Evolutionary conservation across 1,140 invertebrate genomes (phyloP), one percentile per base, ranked within the genome.

Genomic region (Epicauta chinensis): DNA sequence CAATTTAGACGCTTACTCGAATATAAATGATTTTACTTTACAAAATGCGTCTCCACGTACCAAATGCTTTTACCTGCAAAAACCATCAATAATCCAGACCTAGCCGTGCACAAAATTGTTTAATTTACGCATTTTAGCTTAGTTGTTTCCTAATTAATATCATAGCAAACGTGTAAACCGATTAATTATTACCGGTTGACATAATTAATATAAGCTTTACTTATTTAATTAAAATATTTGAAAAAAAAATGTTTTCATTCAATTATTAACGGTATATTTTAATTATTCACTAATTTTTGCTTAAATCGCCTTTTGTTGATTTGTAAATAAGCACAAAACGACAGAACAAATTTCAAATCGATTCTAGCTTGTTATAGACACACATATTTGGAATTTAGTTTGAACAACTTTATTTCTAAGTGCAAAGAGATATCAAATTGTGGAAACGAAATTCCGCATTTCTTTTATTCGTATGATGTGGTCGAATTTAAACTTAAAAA

Each of bases 1-100:
- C 45, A 47, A 47, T 47, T 47, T 47, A 47, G 45, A 47, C 45
- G 45, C 32, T 47, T 37, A 47, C 45, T 47, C 36, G 45, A 47
- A 47, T 47, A 38, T 47, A 47, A 47, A 47, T 47, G 45, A 34
- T 34, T 47, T 47, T 47, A 37, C 38, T 47, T 47, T 47, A 47
- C 32, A 38, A 47, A 47, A 47, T 47, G 45, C 45, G 45, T 37
- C 35, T 47, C 45, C 45, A 47, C 45, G 45, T 47, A 47, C 45
- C 45, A 23, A 23, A 23, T 23, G 23, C 23, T 23, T 23, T 23
- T 23, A 23, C 23, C 23, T 23, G 23, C 23, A 23, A 23, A 23
- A 23, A 23, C 23, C 23, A 23, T 23, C 23, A 23, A 23, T 23
- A 23, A 23, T 23, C 23, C 23, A 23, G 7, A 23, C 23, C 23